Percentiles rank a stretch among this genome's conserved stretches.
Evolutionary conservation across 2,113 vertebrate genomes (phyloP).

Genomic region (Saccopteryx leptura): DNA sequence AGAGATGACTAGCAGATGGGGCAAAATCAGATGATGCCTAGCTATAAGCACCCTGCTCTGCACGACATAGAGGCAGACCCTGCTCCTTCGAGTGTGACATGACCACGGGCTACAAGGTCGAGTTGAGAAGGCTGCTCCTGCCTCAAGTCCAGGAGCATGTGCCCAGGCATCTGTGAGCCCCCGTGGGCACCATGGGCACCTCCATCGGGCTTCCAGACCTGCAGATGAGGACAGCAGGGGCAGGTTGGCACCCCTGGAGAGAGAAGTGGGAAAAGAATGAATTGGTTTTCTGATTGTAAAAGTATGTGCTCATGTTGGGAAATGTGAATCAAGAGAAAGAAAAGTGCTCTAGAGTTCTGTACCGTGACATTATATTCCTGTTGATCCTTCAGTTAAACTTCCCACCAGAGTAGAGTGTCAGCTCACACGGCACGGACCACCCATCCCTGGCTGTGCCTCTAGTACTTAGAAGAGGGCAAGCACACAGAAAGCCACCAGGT

Average conservation of each 20-base stretch:
- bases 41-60: not conserved
- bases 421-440: fast-evolving
- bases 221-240: not conserved
- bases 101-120: fast-evolving
- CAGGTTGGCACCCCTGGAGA: not conserved
- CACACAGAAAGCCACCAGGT: fast-evolving
- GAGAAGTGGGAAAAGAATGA: not conserved
- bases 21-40: not conserved
- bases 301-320: not conserved
- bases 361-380: not conserved
- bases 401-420: not conserved
- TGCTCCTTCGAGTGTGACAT: not conserved
- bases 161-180: not conserved
- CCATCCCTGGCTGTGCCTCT: no score
- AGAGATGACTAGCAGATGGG: not conserved
- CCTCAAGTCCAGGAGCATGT: fast-evolving
- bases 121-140: not conserved
- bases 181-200: fast-evolving
- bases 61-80: not conserved
- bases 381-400: not conserved
- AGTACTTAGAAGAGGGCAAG: not conserved
- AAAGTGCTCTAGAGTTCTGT: not conserved
- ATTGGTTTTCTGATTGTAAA: not conserved
- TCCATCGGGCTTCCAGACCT: not conserved
- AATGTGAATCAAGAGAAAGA: not conserved